Conservation (phyloP, 1,140 invertebrate genomes). For the Zaprionus lachaisei region DNA sequence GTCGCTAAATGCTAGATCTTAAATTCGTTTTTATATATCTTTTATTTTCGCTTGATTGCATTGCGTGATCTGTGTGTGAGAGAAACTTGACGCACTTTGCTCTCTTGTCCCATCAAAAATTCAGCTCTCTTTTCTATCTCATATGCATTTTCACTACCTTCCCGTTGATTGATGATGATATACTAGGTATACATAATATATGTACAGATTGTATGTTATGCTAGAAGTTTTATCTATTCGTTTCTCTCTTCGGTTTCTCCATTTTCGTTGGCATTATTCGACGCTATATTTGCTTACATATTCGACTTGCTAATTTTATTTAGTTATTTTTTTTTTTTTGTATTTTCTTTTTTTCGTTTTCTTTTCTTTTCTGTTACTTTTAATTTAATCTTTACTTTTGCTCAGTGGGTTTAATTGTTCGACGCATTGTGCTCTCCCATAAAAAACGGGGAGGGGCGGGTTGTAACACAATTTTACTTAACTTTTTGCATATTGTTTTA, state of each 20-base stretch:
- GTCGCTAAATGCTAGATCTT: constrained; percentile 78
- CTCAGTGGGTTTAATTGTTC: constrained; percentile 77
- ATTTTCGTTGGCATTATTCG: constrained; percentile 66
- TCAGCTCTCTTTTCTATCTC: constrained; percentile 62
- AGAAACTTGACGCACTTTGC: constrained; percentile 37
- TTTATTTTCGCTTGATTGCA: constrained; percentile 48
- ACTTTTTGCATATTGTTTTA: constrained; percentile 29
- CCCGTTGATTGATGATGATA: constrained; percentile 26
- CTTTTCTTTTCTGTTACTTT: constrained; percentile 11
- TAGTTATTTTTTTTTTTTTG: constrained; percentile 24
- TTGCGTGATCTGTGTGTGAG: constrained; percentile 47
- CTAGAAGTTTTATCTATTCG: constrained; percentile 43
- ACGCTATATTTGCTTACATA: constrained; percentile 61
- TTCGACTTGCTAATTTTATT: constrained; percentile 55
- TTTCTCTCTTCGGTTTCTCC: not conserved
- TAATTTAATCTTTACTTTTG: constrained; percentile 45
- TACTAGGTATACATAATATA: constrained; percentile 61
- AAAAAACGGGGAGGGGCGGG: constrained; percentile 39
- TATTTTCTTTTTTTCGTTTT: constrained; percentile 9
- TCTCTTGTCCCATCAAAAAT: constrained; percentile 54
- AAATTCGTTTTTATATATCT: constrained; percentile 71
- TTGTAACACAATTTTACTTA: constrained; percentile 37
- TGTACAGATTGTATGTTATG: constrained; percentile 64
- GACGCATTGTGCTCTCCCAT: constrained; percentile 57
- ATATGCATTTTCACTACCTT: constrained; percentile 50